Conservation (phyloP, 1,140 invertebrate species). For the Galleria mellonella region DNA sequence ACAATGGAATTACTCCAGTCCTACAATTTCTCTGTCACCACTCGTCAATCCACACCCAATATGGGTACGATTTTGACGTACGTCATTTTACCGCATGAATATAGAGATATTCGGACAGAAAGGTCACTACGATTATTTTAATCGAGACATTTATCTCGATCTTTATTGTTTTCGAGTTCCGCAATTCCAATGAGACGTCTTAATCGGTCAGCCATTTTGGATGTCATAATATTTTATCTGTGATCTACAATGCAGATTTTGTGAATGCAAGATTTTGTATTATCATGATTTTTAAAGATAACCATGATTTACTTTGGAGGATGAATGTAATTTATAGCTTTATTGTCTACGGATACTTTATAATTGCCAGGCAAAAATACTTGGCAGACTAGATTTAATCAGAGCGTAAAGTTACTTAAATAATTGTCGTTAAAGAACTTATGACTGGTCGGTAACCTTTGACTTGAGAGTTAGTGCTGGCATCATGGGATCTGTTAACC, state of each 20-base stretch:
- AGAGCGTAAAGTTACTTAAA: too few species aligned
- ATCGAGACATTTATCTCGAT: slow-evolving; percentile 44
- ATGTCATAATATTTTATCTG: slow-evolving; percentile 27
- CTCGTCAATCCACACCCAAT: neutral
- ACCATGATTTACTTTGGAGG: too few species aligned
- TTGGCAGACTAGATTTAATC: too few species aligned
- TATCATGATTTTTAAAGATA: too few species aligned
- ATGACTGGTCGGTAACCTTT: too few species aligned
- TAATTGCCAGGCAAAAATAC: too few species aligned
- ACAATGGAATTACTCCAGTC: too few species aligned
- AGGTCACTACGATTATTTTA: slow-evolving; percentile 41
- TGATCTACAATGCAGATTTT: slow-evolving; percentile 15
- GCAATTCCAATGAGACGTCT: slow-evolving; percentile 18
- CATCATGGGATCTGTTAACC: too few species aligned
- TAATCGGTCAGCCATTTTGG: slow-evolving; percentile 28
- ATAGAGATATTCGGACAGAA: slow-evolving; percentile 21
- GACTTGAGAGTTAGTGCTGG: too few species aligned
- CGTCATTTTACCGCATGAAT: slow-evolving; percentile 2
- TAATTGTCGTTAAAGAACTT: too few species aligned
- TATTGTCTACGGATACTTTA: too few species aligned
- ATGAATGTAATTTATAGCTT: too few species aligned
- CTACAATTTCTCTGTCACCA: slow-evolving; percentile 1
- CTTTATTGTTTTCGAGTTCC: slow-evolving; percentile 38
- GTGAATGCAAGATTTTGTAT: neutral
- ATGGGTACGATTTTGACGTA: slow-evolving; percentile 1